These are phyloP conservation scores for Matsumyia berberina DNA, from an alignment of 2,888 invertebrate genomes.

Conservation along the genomic window DNA sequence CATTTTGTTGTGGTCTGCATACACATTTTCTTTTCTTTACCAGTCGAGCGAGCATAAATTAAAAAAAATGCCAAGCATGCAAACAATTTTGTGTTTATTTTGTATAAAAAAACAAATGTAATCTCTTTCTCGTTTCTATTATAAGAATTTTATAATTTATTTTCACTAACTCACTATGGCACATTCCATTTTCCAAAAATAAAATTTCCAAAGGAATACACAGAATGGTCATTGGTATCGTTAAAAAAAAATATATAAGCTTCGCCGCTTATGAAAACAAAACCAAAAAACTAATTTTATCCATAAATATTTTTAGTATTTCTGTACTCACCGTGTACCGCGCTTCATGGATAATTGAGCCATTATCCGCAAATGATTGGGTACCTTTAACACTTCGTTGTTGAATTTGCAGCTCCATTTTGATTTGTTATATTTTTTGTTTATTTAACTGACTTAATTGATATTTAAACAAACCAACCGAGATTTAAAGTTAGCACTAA, in stretches of 20 bases:
- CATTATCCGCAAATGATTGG: slow-evolving; percentile 79
- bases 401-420: slow-evolving; percentile 82
- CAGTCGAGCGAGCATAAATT: slow-evolving; percentile 18
- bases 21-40: background rate
- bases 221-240: slow-evolving; percentile 13
- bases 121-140: slow-evolving; percentile 10
- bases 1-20: slow-evolving; percentile 1
- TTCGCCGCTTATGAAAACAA: background rate
- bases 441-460: slow-evolving; percentile 15
- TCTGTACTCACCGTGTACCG: slow-evolving; percentile 82
- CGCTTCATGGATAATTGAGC: slow-evolving; percentile 81
- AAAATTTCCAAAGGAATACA: slow-evolving; percentile 7
- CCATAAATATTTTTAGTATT: background rate
- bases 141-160: slow-evolving; percentile 14
- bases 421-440: slow-evolving; percentile 44
- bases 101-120: slow-evolving; percentile 1
- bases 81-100: background rate
- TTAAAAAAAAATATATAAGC: background rate
- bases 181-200: slow-evolving; percentile 40
- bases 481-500: slow-evolving; percentile 24
- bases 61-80: slow-evolving; percentile 6
- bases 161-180: slow-evolving; percentile 16
- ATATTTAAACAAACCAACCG: slow-evolving; percentile 16
- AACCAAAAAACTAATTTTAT: background rate
- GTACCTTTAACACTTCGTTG: slow-evolving; percentile 79